A percentile compares a stretch with the other conserved stretches of the same genome.
Evolutionary conservation across 2,888 invertebrate genomes (phyloP).

Genomic region (Chrysolina haemoptera): DNA sequence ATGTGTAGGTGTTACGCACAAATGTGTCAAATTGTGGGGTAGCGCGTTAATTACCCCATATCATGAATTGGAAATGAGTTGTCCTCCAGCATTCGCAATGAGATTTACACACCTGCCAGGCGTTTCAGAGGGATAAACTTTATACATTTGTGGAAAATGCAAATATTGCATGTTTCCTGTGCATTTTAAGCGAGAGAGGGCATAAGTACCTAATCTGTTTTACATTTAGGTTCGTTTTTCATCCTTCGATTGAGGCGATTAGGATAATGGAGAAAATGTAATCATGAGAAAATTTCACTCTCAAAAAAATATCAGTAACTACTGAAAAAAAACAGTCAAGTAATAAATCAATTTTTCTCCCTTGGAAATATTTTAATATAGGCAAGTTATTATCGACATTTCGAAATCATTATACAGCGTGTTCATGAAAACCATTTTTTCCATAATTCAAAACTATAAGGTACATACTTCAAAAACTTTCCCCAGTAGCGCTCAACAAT

Average conservation of each 20-base stretch:
- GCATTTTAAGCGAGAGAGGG: neutral
- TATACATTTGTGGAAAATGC: constrained; percentile 14
- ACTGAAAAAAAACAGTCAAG: no score
- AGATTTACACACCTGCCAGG: constrained; percentile 48
- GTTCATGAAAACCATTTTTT: no score
- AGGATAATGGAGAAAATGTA: neutral
- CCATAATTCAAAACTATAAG: no score
- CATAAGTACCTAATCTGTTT: neutral
- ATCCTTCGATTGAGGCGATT: neutral
- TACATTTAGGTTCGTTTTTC: neutral
- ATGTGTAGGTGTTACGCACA: constrained; percentile 45
- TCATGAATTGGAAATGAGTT: constrained; percentile 56
- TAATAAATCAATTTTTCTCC: no score
- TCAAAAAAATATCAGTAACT: no score
- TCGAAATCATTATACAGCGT: no score
- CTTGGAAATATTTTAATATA: no score
- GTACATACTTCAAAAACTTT: no score
- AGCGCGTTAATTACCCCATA: constrained; percentile 52
- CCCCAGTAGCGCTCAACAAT: no score
- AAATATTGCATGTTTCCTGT: constrained; percentile 14
- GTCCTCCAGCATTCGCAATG: constrained; percentile 53
- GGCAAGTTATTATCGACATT: no score
- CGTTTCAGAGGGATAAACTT: constrained; percentile 22
- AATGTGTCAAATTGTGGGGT: constrained; percentile 56
- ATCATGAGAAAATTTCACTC: neutral